Evolutionary conservation across 2,113 vertebrate genomes (phyloP), one percentile per base, ranked within the genome.

Genomic region (rat (Rattus norvegicus)): DNA sequence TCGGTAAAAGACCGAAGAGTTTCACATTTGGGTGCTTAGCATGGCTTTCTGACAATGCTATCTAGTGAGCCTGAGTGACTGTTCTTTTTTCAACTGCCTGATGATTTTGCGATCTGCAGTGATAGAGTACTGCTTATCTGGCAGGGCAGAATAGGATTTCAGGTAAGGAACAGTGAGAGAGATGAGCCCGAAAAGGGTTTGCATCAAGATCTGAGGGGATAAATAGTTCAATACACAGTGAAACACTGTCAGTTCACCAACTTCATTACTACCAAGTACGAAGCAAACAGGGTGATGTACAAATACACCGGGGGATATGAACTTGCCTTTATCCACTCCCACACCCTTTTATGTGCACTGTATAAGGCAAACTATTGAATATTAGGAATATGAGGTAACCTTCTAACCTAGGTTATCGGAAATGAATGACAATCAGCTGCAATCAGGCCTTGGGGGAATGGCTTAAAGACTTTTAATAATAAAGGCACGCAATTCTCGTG

Each of bases 91-190:
- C 97, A 97, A 97, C 81, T 98, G 98, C 98, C 97, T 98, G 97
- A 97, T 94, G 93, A 97, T 93, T 97, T 96, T 12, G 77, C 30
- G 80, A 75, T 96, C 77, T 87, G 91, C 47, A 96, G 49, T 95
- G 88, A 97, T 49, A 98, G 93, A 98, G 96, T 96, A 98, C 95
- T 89, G 98, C n/a, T 86, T 96, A 95, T 47, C 96, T 95, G 97
- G 97, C 91, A 97, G 97, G 94, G 97, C 96, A 96, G 94, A 98
- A 95, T 97, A 97, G 96, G 97, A 98, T 97, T 98, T 97, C 93
- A 69, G 94, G 97, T 92, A 97, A 96, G 98, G 99, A 98, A 98
- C 98, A 98, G 98, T 98, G 98, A 99, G 98, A 98, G 98, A 98
- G 97, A 97, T 98, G 97, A 98, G 95, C 96, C 96, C 97, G 97